phyloP scores from a whole-genome alignment of 2,888 invertebrate species.

The Cheilosia scutellata region DNA sequence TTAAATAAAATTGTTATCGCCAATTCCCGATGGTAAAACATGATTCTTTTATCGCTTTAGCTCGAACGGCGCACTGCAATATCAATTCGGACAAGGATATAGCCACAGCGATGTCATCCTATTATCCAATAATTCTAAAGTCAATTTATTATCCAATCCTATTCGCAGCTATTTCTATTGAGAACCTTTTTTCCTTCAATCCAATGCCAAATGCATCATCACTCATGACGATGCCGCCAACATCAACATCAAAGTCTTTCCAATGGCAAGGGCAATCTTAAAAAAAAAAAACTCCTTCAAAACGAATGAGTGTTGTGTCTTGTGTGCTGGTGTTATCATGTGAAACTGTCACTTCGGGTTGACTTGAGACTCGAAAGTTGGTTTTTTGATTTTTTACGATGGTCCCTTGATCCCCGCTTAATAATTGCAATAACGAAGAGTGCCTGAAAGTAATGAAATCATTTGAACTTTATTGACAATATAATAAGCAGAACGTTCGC shows the following conservation, averaged over 20 bases:
- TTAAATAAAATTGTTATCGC: constrained; percentile 15
- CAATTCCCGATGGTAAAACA: constrained; percentile 22
- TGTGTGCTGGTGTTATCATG: constrained; percentile 23
- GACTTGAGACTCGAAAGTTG: constrained; percentile 41
- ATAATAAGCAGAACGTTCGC: neutral
- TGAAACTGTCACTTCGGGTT: constrained; percentile 58
- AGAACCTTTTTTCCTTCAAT: neutral
- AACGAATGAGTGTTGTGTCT: constrained; percentile 11
- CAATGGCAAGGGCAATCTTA: neutral
- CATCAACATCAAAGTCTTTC: constrained; percentile 15
- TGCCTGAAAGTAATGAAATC: constrained; percentile 60
- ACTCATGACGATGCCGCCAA: constrained; percentile 23
- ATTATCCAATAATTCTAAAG: constrained; percentile 61
- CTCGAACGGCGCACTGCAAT: neutral
- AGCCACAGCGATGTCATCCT: constrained; percentile 20
- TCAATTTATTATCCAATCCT: constrained; percentile 58
- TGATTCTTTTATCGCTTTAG: neutral
- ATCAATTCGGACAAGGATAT: constrained; percentile 21
- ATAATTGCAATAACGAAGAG: constrained; percentile 69
- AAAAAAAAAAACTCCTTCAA: constrained; percentile 31
- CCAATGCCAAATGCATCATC: constrained; percentile 38
- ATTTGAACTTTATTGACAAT: neutral
- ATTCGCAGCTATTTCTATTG: constrained; percentile 20
- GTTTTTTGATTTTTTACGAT: constrained; percentile 50
- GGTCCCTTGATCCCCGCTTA: constrained; percentile 72